phyloP scores from a whole-genome alignment of 37 sponge, comb jelly and placozoan genomes.

The Bolinopsis microptera region DNA sequence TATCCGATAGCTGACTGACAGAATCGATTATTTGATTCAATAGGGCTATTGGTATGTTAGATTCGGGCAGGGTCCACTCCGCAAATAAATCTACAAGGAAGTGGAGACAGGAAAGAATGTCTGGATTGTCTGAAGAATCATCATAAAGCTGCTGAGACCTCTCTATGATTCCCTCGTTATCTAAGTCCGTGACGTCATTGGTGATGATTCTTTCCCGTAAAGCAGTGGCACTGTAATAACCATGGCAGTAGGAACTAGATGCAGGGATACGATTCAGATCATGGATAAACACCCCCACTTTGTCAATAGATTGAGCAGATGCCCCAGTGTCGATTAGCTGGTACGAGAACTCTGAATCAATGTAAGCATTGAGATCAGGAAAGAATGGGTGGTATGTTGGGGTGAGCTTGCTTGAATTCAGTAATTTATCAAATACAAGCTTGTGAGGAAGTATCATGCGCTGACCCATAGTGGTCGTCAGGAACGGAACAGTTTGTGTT shows the following conservation, averaged over 20 bases:
- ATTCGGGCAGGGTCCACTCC: slow-evolving; percentile 47
- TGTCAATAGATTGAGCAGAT: slow-evolving; percentile 38
- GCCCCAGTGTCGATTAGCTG: slow-evolving; percentile 39
- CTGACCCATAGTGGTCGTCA: slow-evolving; percentile 57
- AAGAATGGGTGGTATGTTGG: slow-evolving; percentile 40
- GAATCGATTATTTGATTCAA: slow-evolving; percentile 49
- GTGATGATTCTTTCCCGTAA: slow-evolving; percentile 60
- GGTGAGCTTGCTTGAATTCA: neutral
- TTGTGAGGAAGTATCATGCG: slow-evolving; percentile 52
- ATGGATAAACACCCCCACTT: slow-evolving; percentile 49
- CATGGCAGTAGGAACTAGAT: slow-evolving; percentile 54
- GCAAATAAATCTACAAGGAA: slow-evolving; percentile 41
- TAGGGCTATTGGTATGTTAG: slow-evolving; percentile 11
- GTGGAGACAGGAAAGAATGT: slow-evolving; percentile 37
- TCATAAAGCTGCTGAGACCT: slow-evolving; percentile 10
- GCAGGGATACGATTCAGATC: slow-evolving; percentile 50
- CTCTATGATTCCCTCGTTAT: neutral
- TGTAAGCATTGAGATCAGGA: slow-evolving; percentile 30
- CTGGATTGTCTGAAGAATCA: slow-evolving; percentile 32
- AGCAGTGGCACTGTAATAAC: slow-evolving; percentile 51
- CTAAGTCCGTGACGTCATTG: slow-evolving; percentile 53
- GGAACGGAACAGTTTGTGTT: slow-evolving; percentile 29
- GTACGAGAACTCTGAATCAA: slow-evolving; percentile 34
- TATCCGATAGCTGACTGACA: slow-evolving; percentile 55
- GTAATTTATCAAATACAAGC: slow-evolving; percentile 51